Evolutionary conservation across 2,797 vertebrate species (phyloP).

Genomic region (Gymnothorax reevesii): DNA sequence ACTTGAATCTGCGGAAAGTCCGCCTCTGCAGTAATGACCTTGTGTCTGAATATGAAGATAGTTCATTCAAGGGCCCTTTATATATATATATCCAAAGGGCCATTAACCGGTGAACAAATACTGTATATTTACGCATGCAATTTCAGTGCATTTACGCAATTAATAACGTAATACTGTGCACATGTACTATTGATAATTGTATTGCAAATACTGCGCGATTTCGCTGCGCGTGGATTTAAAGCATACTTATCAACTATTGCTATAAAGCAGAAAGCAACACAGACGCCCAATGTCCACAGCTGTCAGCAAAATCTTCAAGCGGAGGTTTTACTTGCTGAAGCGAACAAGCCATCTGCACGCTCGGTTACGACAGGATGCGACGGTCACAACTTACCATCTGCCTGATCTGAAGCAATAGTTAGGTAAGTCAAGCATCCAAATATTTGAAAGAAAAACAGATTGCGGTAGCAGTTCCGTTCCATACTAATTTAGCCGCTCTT

Average conservation of each 20-base stretch:
- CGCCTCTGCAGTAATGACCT: constrained; percentile 1
- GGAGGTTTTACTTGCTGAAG: background rate
- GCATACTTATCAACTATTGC: background rate
- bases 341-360: background rate
- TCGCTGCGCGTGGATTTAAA: background rate
- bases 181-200: background rate
- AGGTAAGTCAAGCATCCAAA: constrained; percentile 67
- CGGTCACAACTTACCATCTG: constrained; percentile 75
- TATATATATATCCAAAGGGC: background rate
- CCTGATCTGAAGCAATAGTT: constrained; percentile 61
- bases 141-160: background rate
- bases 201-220: background rate
- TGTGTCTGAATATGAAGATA: constrained; percentile 17
- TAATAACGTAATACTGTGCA: background rate
- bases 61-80: constrained; percentile 23
- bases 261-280: background rate
- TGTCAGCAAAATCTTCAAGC: constrained; percentile 1
- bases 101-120: background rate
- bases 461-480: constrained; percentile 51
- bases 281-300: constrained; percentile 4
- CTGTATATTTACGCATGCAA: background rate
- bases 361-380: constrained; percentile 21
- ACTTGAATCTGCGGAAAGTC: background rate
- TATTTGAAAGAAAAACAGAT: constrained; percentile 52
- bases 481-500: constrained; percentile 44